Evolutionary conservation across 2,888 invertebrate species (phyloP).

Genomic region (Pyrrhia umbra): DNA sequence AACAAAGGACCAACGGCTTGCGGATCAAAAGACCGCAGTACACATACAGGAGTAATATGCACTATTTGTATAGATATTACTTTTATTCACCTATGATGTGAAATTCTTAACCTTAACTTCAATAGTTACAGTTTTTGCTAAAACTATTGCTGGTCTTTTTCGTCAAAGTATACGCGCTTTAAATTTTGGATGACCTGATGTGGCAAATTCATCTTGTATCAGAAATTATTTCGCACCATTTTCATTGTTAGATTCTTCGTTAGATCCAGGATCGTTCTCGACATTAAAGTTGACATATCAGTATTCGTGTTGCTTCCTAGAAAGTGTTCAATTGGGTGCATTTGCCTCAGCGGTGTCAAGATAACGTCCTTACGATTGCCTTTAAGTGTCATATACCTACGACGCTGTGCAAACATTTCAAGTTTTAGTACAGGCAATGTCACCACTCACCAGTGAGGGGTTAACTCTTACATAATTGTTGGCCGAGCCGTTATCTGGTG

Average conservation of each 20-base stretch:
- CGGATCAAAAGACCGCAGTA: slow-evolving; percentile 30
- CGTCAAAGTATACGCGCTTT: not conserved
- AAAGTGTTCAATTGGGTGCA: slow-evolving; percentile 54
- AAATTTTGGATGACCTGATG: not conserved
- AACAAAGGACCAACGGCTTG: slow-evolving; percentile 26
- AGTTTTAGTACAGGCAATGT: slow-evolving; percentile 56
- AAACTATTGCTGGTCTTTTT: not conserved
- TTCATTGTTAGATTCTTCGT: not conserved
- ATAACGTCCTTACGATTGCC: slow-evolving; percentile 52
- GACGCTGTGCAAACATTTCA: slow-evolving; percentile 55
- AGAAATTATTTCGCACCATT: not conserved
- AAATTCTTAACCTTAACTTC: not conserved
- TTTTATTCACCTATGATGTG: not conserved
- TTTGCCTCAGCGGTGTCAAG: slow-evolving; percentile 52
- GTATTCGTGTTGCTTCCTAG: slow-evolving; percentile 22
- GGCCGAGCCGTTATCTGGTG: slow-evolving; percentile 58
- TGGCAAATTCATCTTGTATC: not conserved
- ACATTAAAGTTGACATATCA: slow-evolving; percentile 1
- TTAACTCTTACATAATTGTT: slow-evolving; percentile 60
- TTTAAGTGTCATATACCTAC: slow-evolving; percentile 33
- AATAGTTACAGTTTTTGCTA: not conserved
- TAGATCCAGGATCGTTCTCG: slow-evolving; percentile 1
- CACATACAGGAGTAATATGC: slow-evolving; percentile 10
- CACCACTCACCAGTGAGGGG: slow-evolving; percentile 53
- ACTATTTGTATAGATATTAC: not conserved